phyloP scores from a whole-genome alignment of 2,888 invertebrate genomes.

The Fragum whitleyi region DNA sequence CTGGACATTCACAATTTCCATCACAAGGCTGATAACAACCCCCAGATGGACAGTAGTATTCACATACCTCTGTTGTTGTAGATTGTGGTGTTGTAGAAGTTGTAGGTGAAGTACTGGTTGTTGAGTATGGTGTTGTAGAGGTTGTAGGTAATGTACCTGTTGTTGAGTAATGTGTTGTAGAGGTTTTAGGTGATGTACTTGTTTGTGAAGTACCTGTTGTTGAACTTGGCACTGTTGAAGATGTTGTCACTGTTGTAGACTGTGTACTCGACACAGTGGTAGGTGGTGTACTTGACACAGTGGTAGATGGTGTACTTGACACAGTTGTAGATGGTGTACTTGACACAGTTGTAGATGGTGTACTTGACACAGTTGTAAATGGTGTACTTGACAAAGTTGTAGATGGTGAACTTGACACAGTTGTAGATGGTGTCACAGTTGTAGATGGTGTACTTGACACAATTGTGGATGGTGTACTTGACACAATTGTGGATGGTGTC shows the following conservation, averaged over 20 bases:
- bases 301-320: background rate
- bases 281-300: background rate
- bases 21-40: too few relatives aligned
- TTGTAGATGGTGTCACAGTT: conserved; percentile 1
- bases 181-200: background rate
- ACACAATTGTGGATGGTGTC: conserved; percentile 1
- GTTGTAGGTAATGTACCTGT: background rate
- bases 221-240: background rate
- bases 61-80: too few relatives aligned
- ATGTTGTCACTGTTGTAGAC: background rate
- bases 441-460: background rate
- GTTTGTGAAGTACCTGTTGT: background rate
- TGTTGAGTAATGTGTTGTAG: background rate
- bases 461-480: background rate
- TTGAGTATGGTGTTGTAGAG: background rate
- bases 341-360: background rate
- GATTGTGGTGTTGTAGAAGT: background rate
- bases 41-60: too few relatives aligned
- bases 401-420: background rate
- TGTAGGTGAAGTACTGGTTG: background rate
- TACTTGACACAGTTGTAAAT: background rate
- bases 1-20: too few relatives aligned
- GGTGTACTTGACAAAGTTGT: conserved; percentile 10
- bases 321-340: background rate
- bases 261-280: background rate